Conservation (phyloP, 2,888 invertebrate species). For the Zaprionus obscuricornis region DNA sequence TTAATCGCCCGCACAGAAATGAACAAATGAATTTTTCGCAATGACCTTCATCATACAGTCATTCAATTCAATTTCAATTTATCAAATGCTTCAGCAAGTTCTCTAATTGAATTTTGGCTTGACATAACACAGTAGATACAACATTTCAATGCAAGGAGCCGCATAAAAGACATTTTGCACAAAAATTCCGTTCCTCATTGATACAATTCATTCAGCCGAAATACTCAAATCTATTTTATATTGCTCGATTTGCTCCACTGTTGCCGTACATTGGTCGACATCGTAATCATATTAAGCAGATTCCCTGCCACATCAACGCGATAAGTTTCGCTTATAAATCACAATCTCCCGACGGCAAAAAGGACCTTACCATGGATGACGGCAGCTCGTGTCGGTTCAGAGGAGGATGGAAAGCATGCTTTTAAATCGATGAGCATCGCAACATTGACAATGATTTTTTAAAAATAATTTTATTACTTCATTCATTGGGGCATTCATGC, state of each 20-base stretch:
- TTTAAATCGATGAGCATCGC: constrained; percentile 74
- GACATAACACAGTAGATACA: constrained; percentile 56
- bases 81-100: constrained; percentile 64
- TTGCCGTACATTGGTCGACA: constrained; percentile 26
- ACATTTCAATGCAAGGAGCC: constrained; percentile 56
- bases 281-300: constrained; percentile 65
- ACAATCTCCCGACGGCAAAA: constrained; percentile 48
- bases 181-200: constrained; percentile 36
- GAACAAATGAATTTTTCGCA: constrained; percentile 15
- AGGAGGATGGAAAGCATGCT: constrained; percentile 45
- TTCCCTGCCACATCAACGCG: constrained; percentile 47
- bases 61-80: constrained; percentile 60
- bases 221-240: constrained; percentile 61
- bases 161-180: constrained; percentile 41
- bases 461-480: constrained; percentile 77
- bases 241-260: constrained; percentile 51
- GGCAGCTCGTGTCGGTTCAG: neutral
- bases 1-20: constrained; percentile 20
- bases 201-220: constrained; percentile 56
- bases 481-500: constrained; percentile 62
- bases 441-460: constrained; percentile 73
- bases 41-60: constrained; percentile 8
- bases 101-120: constrained; percentile 64
- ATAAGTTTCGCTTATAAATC: constrained; percentile 77
- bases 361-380: constrained; percentile 24